These are phyloP conservation scores for Fulica atra DNA, from an alignment of 2,113 vertebrate species.

Conservation along the genomic window DNA sequence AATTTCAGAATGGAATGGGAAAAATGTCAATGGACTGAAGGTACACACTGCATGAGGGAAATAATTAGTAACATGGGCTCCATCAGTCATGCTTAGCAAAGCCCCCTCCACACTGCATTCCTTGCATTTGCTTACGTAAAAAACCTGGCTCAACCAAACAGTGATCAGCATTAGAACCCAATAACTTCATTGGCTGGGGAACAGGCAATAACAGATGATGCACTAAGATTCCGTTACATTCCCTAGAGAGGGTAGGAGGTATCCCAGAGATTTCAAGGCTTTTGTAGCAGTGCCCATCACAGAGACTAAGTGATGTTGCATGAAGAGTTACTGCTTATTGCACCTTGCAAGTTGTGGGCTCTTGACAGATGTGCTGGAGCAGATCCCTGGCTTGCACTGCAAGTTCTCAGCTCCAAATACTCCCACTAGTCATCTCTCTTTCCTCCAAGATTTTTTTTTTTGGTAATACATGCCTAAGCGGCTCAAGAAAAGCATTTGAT, in stretches of 20 bases:
- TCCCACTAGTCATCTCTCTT: neutral
- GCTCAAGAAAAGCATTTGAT: neutral
- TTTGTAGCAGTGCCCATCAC: neutral
- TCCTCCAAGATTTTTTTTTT: neutral
- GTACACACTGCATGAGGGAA: neutral
- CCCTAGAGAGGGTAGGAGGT: neutral
- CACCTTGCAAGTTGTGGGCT: neutral
- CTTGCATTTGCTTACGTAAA: neutral
- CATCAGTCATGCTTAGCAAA: neutral
- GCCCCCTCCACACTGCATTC: neutral
- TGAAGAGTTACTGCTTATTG: neutral
- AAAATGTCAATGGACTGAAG: neutral
- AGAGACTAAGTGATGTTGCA: neutral
- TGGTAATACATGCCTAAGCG: neutral
- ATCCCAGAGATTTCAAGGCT: neutral
- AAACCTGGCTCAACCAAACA: neutral
- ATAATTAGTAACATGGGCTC: neutral
- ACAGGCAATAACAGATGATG: neutral
- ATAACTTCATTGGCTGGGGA: neutral
- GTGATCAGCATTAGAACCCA: neutral
- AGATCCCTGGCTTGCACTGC: neutral
- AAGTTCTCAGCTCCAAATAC: neutral
- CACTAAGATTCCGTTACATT: neutral
- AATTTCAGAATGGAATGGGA: neutral
- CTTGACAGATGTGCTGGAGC: conserved; percentile 26